These are phyloP conservation scores for Vesta saturnalis DNA, from an alignment of 2,888 invertebrate genomes.

Conservation along the genomic window DNA sequence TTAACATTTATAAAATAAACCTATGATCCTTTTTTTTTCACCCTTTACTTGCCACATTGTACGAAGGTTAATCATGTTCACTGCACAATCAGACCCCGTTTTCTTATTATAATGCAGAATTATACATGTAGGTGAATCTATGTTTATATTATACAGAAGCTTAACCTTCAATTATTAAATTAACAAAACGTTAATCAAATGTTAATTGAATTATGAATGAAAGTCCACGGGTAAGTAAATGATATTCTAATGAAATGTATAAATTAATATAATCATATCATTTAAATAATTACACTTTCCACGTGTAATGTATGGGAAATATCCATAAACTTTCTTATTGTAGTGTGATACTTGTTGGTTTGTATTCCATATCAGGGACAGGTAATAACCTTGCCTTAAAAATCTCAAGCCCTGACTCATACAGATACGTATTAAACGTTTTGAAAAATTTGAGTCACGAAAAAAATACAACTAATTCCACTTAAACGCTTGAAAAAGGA, in stretches of 20 bases:
- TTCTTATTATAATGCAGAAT: constrained; percentile 42
- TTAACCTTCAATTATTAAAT: constrained; percentile 28
- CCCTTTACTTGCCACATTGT: constrained; percentile 44
- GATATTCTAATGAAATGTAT: neutral
- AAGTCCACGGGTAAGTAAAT: neutral
- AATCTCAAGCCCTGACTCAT: neutral
- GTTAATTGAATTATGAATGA: constrained; percentile 5
- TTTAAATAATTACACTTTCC: neutral
- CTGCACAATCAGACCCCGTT: constrained; percentile 44
- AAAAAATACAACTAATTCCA: too few relatives aligned
- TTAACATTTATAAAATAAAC: too few relatives aligned
- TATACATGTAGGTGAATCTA: constrained; percentile 34
- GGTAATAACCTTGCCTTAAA: neutral
- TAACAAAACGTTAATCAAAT: constrained; percentile 9
- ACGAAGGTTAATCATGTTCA: constrained; percentile 50
- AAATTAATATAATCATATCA: too few relatives aligned
- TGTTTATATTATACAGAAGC: constrained; percentile 31
- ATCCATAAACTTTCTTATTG: neutral
- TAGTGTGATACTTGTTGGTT: neutral
- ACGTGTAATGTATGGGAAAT: neutral
- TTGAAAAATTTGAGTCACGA: neutral
- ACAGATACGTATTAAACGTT: neutral
- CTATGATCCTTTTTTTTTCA: constrained; percentile 39
- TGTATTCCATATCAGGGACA: neutral
- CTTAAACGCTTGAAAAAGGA: too few relatives aligned